Base-by-base conservation (phyloP, 2,113 vertebrate species). In the Polypterus senegalus region DNA sequence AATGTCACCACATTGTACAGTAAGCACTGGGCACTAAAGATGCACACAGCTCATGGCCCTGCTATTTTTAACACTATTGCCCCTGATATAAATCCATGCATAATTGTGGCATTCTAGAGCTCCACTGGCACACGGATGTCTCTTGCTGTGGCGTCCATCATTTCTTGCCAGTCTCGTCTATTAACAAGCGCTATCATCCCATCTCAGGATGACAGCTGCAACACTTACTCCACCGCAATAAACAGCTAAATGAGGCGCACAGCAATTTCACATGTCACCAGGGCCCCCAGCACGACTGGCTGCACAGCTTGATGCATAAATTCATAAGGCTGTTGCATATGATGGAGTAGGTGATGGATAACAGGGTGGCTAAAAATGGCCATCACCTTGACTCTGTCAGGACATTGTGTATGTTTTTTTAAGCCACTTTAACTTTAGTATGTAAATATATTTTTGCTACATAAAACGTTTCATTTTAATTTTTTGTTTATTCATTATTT, bases 351-450 rank as follows among this genome's bases (percentile, higher is more conserved):
- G 85, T 89, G 87, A 88, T 88, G 81, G 84, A 89, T 88, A 85
- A 83, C 82, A 82, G 83, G 85, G 84, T 83, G 85, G 80, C 85
- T 86, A 84, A 86, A 89, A 88, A 86, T 86, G 86, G 86, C 84
- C 86, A 85, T 88, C 87, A 89, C 87, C 86, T 89, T 89, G 87
- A 88, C 84, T 85, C 79, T 86, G 84, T 87, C 85, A 89, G 85
- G 83, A 85, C 84, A 88, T 89, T 88, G 83, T 85, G 27, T 27
- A 27, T 27, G 27, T 88, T 86, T 58, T 58, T 45, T 58, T 45
- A 27, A 58, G 46, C 81, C 80, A 77, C 80, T 85, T 84, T 82
- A 86, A 81, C 80, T 85, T 76, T 44, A 58, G 43, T 43, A 44
- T 45, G 56, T 58, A 27, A 7, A 45, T 27, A 45, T 7, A 58